These are phyloP conservation scores for Muscicapa adusta DNA, from an alignment of 2,113 vertebrate genomes.

Conservation along the genomic window DNA sequence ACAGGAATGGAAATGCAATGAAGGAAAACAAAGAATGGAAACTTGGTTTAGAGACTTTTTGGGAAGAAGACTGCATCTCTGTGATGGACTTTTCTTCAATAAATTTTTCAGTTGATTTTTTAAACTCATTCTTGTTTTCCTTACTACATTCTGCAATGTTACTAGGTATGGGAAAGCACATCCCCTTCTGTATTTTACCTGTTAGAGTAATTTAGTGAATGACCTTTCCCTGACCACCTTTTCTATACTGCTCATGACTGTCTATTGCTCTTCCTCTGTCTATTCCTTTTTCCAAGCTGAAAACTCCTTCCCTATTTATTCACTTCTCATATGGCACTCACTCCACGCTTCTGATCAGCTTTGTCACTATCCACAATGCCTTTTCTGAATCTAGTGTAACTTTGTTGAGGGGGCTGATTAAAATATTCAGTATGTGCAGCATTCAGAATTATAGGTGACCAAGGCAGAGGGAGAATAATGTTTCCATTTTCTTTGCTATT, in stretches of 20 bases:
- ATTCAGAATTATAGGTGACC: background rate
- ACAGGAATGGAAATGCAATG: background rate
- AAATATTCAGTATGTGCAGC: background rate
- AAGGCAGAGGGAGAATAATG: background rate
- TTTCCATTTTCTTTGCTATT: slow-evolving; percentile 1
- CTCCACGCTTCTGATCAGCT: background rate
- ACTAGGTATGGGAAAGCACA: background rate
- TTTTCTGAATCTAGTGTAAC: background rate
- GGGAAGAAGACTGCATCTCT: background rate
- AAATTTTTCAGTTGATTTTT: background rate
- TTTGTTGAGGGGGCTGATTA: background rate
- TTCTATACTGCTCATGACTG: background rate
- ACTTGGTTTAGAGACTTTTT: background rate
- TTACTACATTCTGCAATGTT: background rate
- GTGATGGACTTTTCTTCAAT: background rate
- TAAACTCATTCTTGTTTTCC: background rate
- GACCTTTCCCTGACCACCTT: background rate
- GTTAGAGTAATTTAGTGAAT: background rate
- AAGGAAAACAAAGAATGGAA: background rate
- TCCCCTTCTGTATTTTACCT: background rate
- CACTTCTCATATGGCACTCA: background rate
- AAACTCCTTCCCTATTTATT: background rate
- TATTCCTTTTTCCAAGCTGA: background rate
- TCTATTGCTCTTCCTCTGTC: background rate
- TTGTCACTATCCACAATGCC: background rate